Conservation (phyloP, 2,113 vertebrate genomes). For the Physeter macrocephalus region DNA sequence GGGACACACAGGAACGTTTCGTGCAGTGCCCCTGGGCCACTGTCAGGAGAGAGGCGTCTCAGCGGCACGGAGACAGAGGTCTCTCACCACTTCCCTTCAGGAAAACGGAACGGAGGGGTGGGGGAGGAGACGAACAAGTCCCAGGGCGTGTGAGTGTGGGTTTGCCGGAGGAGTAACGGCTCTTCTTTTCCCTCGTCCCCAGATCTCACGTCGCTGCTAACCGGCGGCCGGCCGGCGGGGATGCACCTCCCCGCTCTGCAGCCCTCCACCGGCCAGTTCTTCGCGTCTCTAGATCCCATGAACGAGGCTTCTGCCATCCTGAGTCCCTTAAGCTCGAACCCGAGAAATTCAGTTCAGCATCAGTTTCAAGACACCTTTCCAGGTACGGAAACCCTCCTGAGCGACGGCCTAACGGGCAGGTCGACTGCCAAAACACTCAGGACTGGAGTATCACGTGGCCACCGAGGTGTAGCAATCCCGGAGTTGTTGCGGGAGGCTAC, state of each 20-base stretch:
- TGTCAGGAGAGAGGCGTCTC: neutral
- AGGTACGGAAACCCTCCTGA: slow-evolving; percentile 82
- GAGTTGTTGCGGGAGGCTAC: neutral
- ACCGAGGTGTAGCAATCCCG: accelerated
- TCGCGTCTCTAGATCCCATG: slow-evolving; percentile 95
- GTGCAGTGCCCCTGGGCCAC: accelerated
- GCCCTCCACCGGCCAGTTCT: slow-evolving; percentile 92
- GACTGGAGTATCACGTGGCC: neutral
- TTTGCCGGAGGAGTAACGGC: slow-evolving; percentile 66
- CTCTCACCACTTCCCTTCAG: neutral
- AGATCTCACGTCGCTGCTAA: slow-evolving; percentile 98
- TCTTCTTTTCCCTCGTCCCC: slow-evolving; percentile 78
- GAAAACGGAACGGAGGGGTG: neutral
- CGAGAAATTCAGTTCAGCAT: slow-evolving; percentile 96
- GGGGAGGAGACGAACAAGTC: neutral
- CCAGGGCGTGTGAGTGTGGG: neutral
- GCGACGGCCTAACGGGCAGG: no score
- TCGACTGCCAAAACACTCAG: neutral
- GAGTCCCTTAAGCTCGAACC: slow-evolving; percentile 90
- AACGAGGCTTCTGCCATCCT: slow-evolving; percentile 93
- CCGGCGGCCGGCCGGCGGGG: slow-evolving; percentile 89
- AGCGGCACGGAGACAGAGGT: neutral
- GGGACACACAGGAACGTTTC: neutral
- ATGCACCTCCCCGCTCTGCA: slow-evolving; percentile 90
- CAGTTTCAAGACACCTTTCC: slow-evolving; percentile 99